A percentile compares a stretch with the other conserved stretches of the same genome.
These are phyloP conservation scores for Equus przewalskii DNA, from an alignment of 2,113 vertebrate genomes.

Conservation along the genomic window DNA sequence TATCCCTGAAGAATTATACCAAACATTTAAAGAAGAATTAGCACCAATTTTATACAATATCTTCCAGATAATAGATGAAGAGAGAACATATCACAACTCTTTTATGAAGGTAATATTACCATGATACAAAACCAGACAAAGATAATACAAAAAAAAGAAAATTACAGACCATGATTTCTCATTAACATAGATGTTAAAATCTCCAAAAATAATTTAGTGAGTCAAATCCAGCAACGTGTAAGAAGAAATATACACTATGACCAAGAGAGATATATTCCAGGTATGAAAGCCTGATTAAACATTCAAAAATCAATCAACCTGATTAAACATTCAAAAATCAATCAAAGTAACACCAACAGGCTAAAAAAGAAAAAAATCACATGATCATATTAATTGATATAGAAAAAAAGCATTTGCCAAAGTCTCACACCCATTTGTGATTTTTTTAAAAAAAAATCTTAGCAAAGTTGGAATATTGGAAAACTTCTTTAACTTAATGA, in stretches of 20 bases:
- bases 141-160: not conserved
- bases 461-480: not conserved
- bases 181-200: not conserved
- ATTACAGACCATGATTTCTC: not conserved
- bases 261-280: constrained; percentile 17
- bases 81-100: not conserved
- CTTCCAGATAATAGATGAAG: not conserved
- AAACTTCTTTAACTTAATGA: not conserved
- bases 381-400: not conserved
- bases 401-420: constrained; percentile 41
- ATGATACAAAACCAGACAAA: not conserved
- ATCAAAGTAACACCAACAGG: not conserved
- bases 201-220: not conserved
- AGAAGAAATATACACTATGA: not conserved
- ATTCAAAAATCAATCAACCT: not conserved
- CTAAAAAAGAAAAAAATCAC: not conserved
- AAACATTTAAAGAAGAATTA: not conserved
- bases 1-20: not conserved
- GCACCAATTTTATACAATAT: not conserved
- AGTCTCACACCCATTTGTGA: not conserved
- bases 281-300: not conserved
- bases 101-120: not conserved
- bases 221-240: not conserved
- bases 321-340: constrained; percentile 44
- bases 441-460: not conserved